Percentiles rank a stretch among this genome's conserved stretches.
These are phyloP conservation scores for Schrankia costaestrigalis DNA, from an alignment of 2,888 invertebrate species.

Conservation along the genomic window DNA sequence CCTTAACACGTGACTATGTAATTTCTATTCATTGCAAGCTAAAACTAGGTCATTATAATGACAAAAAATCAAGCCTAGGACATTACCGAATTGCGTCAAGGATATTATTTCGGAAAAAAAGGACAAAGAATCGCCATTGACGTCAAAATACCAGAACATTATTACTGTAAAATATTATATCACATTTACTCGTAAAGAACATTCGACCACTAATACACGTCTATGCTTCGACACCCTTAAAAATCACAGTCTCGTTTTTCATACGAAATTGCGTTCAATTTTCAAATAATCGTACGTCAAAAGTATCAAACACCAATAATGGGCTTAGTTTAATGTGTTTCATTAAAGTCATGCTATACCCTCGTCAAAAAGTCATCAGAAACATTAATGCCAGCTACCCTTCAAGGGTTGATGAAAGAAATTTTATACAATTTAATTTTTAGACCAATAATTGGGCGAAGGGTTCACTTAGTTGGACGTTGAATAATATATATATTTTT, in stretches of 20 bases:
- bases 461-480: not conserved
- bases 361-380: slow-evolving; percentile 50
- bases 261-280: slow-evolving; percentile 6
- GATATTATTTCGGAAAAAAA: no score
- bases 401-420: slow-evolving; percentile 5
- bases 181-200: no score
- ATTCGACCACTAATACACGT: no score
- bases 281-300: slow-evolving; percentile 12
- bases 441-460: not conserved
- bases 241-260: slow-evolving; percentile 2
- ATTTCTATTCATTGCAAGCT: no score
- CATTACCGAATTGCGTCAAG: no score
- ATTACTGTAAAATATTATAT: no score
- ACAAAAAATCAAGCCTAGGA: no score
- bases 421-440: slow-evolving; percentile 7
- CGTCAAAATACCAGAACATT: no score
- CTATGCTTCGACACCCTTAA: not conserved
- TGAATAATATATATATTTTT: not conserved
- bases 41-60: no score
- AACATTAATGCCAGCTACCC: slow-evolving; percentile 7
- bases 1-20: no score
- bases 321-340: slow-evolving; percentile 20
- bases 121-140: no score
- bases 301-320: slow-evolving; percentile 21
- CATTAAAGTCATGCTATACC: slow-evolving; percentile 49